Evolutionary conservation across 2,888 invertebrate species (phyloP), one percentile per base, ranked within the genome.

Genomic region (Eupeodes latifasciatus): DNA sequence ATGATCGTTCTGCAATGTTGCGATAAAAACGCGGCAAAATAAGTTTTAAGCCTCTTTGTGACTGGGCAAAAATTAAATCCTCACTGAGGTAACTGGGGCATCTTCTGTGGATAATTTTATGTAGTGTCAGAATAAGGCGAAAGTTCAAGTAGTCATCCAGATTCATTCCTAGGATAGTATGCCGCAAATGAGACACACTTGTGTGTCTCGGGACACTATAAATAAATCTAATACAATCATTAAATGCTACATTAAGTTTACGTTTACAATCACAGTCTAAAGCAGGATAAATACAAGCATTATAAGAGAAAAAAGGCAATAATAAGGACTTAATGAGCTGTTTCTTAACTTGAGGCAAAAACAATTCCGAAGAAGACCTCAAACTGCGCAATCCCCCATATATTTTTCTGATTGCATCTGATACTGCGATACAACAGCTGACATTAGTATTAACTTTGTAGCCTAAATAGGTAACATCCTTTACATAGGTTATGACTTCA

Each of bases 191-290:
- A 5, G 49, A 49, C 14, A 49, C 49, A 49, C 49, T 49, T 5
- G 14, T 14, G 14, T 9, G 14, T 49, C 49, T 49, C 5, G 49
- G 49, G 12, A 49, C 12, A 51, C n/a, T 51, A n/a, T 51, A n/a
- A 6, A 51, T 51, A 51, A 51, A 51, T 4, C 51, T 14, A 14
- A 51, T 6, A 7, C 14, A 51, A 5, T 51, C 51, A 51, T 51
- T 51, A n/a, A 51, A 51, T n/a, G 14, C 51, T 51, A 51, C 51
- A n/a, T 51, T 51, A 51, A 51, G 51, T 51, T 51, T n/a, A n/a
- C 51, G 14, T n/a, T 51, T 51, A n/a, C 51, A 51, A 6, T 51
- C n/a, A 51, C 4, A n/a, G n/a, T 51, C 51, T 51, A 51, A 51
- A n/a, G 5, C 51, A 14, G 51, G 51, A 51, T 51, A 51, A 6